These are phyloP conservation scores for Synaphobranchus kaupii DNA, from an alignment of 2,797 vertebrate genomes.

Conservation along the genomic window DNA sequence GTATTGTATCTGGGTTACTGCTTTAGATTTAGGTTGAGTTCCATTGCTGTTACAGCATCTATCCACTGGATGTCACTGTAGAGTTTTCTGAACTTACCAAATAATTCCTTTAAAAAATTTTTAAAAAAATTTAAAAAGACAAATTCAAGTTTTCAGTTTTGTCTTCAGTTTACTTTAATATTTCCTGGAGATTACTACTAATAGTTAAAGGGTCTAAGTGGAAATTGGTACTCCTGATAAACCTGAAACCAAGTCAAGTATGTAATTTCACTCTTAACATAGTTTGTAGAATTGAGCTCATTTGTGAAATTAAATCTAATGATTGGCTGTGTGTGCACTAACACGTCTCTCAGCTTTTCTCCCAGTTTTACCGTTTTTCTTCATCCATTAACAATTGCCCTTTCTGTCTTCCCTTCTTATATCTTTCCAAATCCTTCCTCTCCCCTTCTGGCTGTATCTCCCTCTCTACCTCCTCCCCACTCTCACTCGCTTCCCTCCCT, in stretches of 20 bases:
- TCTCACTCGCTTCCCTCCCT: slow-evolving; percentile 27
- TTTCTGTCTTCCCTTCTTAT: slow-evolving; percentile 32
- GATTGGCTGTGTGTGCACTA: neutral
- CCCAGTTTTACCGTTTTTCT: slow-evolving; percentile 21
- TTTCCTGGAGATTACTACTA: neutral
- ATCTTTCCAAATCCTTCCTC: slow-evolving; percentile 25
- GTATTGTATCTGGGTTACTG: neutral
- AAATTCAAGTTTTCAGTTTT: neutral
- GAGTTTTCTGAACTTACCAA: neutral
- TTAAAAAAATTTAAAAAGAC: neutral
- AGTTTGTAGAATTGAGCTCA: neutral
- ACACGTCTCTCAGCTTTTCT: neutral
- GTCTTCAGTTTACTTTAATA: neutral
- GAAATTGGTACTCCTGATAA: neutral
- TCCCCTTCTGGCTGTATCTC: slow-evolving; percentile 30
- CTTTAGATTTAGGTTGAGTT: neutral
- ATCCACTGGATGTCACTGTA: slow-evolving; percentile 10
- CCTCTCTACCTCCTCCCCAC: slow-evolving; percentile 9
- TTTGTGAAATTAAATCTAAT: neutral
- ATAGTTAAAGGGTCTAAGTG: neutral
- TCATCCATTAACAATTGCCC: slow-evolving; percentile 35
- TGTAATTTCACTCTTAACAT: neutral
- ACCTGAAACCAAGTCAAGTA: neutral
- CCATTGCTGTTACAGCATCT: neutral
- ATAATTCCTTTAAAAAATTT: neutral